These are phyloP conservation scores for Cyrtodaria siliqua DNA, from an alignment of 2,888 invertebrate species.

Conservation along the genomic window DNA sequence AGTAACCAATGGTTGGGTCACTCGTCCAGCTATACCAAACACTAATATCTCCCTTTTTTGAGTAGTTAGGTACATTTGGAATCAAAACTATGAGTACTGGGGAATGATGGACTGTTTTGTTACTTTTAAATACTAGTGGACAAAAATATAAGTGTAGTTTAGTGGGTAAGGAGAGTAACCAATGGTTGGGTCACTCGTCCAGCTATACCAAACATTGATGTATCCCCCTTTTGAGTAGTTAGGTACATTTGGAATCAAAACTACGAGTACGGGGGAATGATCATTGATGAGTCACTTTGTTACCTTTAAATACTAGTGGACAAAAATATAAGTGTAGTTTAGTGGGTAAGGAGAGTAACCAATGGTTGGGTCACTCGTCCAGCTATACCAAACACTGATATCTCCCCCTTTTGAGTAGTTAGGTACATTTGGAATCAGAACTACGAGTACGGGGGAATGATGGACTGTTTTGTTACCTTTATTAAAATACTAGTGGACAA, in stretches of 20 bases:
- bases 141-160: too few relatives aligned
- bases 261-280: not conserved
- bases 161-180: constrained; percentile 12
- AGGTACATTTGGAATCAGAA: too few relatives aligned
- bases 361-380: constrained; percentile 15
- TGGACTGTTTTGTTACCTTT: too few relatives aligned
- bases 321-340: constrained; percentile 2
- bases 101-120: too few relatives aligned
- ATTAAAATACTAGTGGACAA: too few relatives aligned
- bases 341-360: constrained; percentile 8
- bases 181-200: constrained; percentile 20
- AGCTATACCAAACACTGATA: constrained; percentile 29
- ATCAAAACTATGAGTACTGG: too few relatives aligned
- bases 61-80: not conserved
- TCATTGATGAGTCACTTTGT: not conserved
- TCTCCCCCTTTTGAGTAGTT: too few relatives aligned
- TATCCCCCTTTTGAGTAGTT: constrained; percentile 15
- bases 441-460: too few relatives aligned
- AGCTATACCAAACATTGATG: constrained; percentile 31
- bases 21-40: constrained; percentile 47
- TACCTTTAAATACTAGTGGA: not conserved
- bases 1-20: not conserved
- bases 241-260: not conserved
- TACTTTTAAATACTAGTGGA: too few relatives aligned
- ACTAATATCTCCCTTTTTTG: not conserved